Evolutionary conservation across 2,113 vertebrate genomes (phyloP), one percentile per base, ranked within the genome.

Genomic region (Trematomus loennbergii): DNA sequence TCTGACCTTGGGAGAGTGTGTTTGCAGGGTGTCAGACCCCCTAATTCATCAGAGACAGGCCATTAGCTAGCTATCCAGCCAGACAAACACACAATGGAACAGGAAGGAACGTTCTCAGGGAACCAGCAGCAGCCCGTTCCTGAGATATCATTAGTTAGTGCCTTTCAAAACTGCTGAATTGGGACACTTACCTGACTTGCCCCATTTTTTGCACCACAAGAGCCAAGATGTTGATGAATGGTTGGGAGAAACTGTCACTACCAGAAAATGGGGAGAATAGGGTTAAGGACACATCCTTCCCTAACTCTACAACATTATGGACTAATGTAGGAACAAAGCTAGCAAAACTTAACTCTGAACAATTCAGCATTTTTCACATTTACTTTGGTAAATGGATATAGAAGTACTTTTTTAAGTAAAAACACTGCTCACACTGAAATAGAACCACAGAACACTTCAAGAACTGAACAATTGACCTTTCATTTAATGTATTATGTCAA

Each of bases 41-140:
- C 91, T 92, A 94, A 95, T 94, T 94, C 89, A 93, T 94, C 93
- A 92, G 90, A 94, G 94, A 93, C 95, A 95, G 93, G 86, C 93
- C 94, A 95, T 95, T 94, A 94, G 90, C 92, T 88, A 85, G 91
- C 89, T 82, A 92, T 89, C 89, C 92, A 94, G 88, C 93, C 91
- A 89, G 87, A 91, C 91, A 90, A 88, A 93, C 84, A 92, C 78
- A 92, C 89, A 88, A 81, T 69, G 79, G 83, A 86, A 89, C 62
- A 78, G 88, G 80, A 84, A 90, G 87, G 83, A 91, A 91, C 89
- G 88, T 93, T 93, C 89, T 91, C 82, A 69, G 89, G 86, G 87
- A 91, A 92, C 86, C 88, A 85, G 87, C 84, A 89, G 86, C 85
- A 79, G 89, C 86, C 83, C 64, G 50, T 88, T 91, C 87, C 79